Conservation (phyloP, 2,113 vertebrate genomes). For the Psittacus erithacus region DNA sequence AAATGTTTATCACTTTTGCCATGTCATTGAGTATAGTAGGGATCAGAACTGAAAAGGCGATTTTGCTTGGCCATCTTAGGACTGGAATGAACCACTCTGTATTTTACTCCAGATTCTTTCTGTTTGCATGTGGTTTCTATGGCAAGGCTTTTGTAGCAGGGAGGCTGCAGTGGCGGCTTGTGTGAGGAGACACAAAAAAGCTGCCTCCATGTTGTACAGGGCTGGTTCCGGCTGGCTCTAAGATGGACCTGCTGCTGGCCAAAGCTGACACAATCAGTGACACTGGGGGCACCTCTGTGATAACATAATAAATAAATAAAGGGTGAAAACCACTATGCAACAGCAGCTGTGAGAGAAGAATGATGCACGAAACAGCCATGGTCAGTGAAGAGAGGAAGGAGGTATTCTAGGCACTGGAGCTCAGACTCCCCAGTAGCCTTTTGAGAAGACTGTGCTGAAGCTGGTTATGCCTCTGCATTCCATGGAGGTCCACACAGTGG, state of each 20-base stretch:
- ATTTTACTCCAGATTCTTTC: neutral
- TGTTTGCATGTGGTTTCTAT: neutral
- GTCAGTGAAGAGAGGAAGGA: neutral
- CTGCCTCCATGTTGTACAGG: neutral
- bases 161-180: neutral
- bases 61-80: neutral
- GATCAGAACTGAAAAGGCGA: neutral
- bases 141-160: neutral
- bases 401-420: accelerated
- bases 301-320: neutral
- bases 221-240: accelerated
- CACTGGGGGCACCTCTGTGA: accelerated
- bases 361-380: neutral
- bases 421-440: neutral
- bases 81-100: neutral
- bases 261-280: neutral
- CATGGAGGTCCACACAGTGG: accelerated
- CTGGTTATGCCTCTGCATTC: accelerated
- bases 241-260: neutral
- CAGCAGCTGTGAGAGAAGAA: neutral
- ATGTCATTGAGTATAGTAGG: neutral
- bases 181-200: neutral
- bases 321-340: neutral
- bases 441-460: neutral
- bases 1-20: neutral